These are phyloP conservation scores for Penaeus monodon DNA, from an alignment of 2,888 invertebrate genomes.

Conservation along the genomic window DNA sequence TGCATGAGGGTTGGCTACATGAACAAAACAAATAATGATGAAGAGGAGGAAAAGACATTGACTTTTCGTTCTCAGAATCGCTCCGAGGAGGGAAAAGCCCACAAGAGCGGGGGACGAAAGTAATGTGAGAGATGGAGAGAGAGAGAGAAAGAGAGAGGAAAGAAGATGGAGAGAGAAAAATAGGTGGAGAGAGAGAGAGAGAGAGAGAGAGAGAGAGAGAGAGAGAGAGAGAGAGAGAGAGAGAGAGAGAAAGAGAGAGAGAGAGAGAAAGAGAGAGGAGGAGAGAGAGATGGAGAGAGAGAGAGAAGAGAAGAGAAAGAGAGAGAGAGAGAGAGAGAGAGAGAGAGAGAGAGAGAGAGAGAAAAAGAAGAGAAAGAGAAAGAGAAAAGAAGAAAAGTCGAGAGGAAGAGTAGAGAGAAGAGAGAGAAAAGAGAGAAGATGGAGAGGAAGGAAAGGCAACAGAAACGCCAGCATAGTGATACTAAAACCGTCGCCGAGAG, in stretches of 20 bases:
- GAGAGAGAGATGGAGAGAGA: background rate
- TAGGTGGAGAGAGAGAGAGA: background rate
- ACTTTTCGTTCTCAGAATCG: too few species aligned
- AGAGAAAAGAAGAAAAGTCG: background rate
- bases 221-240: too few species aligned
- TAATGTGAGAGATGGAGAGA: background rate
- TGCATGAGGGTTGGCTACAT: too few species aligned
- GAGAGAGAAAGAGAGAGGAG: background rate
- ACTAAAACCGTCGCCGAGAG: too few species aligned
- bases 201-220: too few species aligned
- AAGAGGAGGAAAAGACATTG: too few species aligned
- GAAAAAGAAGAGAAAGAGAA: background rate
- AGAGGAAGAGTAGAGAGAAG: background rate
- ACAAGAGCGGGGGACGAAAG: background rate
- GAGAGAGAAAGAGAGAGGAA: background rate
- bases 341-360: background rate
- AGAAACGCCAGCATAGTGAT: too few species aligned
- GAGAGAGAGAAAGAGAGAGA: too few species aligned
- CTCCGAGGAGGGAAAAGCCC: background rate
- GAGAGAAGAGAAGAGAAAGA: background rate
- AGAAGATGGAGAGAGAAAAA: background rate
- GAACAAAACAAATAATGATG: too few species aligned
- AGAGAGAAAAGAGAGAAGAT: background rate
- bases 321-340: background rate
- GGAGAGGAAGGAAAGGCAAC: background rate